Evolutionary conservation across 2,888 invertebrate genomes (phyloP).

Genomic region (Serripes groenlandicus): DNA sequence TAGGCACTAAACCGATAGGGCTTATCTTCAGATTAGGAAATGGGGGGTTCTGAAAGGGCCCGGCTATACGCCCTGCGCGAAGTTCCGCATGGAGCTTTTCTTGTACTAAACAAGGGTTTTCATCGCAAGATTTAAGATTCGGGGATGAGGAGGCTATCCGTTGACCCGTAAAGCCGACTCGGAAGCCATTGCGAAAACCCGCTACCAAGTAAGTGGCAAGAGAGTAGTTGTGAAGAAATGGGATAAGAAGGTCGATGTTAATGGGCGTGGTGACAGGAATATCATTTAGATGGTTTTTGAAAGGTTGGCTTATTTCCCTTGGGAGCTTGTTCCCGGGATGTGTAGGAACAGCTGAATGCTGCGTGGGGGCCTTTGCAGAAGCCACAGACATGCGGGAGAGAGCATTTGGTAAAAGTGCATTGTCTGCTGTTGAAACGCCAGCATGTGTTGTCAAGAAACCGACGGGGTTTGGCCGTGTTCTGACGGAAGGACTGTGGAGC

Average conservation of each 20-base stretch:
- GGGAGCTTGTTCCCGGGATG: background rate
- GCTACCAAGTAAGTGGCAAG: slow-evolving; percentile 3
- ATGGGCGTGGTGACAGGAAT: background rate
- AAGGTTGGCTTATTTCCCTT: background rate
- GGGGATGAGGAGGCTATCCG: background rate
- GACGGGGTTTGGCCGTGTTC: background rate
- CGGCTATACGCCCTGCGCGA: slow-evolving; percentile 10
- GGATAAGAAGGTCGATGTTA: background rate
- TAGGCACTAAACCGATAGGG: slow-evolving; percentile 48
- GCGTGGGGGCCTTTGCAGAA: slow-evolving; percentile 14
- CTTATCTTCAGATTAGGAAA: slow-evolving; percentile 30
- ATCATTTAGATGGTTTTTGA: background rate
- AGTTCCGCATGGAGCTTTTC: slow-evolving; percentile 23
- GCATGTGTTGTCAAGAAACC: slow-evolving; percentile 9
- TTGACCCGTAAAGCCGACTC: slow-evolving; percentile 18
- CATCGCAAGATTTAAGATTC: slow-evolving; percentile 31
- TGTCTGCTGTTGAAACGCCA: slow-evolving; percentile 1
- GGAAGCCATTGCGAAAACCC: slow-evolving; percentile 30
- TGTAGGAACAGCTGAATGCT: background rate
- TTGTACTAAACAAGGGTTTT: slow-evolving; percentile 15
- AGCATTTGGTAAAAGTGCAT: background rate
- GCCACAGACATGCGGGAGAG: slow-evolving; percentile 16
- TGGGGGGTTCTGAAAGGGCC: slow-evolving; percentile 30
- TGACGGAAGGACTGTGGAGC: background rate
- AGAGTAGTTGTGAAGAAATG: background rate